Percentiles rank a stretch among this genome's conserved stretches.
Evolutionary conservation across 2,888 invertebrate species (phyloP).

Genomic region (Salticus scenicus): DNA sequence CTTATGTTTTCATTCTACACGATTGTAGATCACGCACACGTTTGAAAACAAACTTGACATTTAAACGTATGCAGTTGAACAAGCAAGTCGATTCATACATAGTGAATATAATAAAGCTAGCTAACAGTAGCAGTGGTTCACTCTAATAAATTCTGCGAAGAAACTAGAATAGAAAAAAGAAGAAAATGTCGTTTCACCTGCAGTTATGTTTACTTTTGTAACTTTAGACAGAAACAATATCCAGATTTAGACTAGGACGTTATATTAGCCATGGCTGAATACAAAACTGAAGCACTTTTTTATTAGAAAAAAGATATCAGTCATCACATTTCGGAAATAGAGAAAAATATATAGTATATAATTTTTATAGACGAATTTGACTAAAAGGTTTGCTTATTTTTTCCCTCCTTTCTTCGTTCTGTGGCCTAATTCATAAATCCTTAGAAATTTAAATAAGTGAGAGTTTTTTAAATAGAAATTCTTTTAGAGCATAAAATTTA

Average conservation of each 20-base stretch:
- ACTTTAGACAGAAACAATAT: slow-evolving; percentile 17
- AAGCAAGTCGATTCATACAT: slow-evolving; percentile 38
- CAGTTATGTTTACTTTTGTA: slow-evolving; percentile 17
- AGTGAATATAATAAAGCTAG: slow-evolving; percentile 34
- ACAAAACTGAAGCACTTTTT: background rate
- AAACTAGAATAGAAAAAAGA: background rate
- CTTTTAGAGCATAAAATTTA: too few relatives aligned
- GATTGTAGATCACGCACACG: background rate
- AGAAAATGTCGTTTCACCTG: slow-evolving; percentile 23
- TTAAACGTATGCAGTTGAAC: slow-evolving; percentile 61
- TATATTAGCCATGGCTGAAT: slow-evolving; percentile 14
- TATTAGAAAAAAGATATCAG: too few relatives aligned
- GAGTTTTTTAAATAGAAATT: too few relatives aligned
- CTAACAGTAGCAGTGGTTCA: background rate
- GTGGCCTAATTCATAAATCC: too few relatives aligned
- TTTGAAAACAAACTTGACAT: slow-evolving; percentile 64
- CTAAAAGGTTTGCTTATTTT: too few relatives aligned
- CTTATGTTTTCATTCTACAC: background rate
- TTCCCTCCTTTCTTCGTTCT: too few relatives aligned
- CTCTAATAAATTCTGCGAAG: background rate
- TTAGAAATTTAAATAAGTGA: too few relatives aligned
- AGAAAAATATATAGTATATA: too few relatives aligned
- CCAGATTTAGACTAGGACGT: background rate
- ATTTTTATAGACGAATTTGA: too few relatives aligned
- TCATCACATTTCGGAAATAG: too few relatives aligned